These are phyloP conservation scores for Keiferia lycopersicella DNA, from an alignment of 2,888 invertebrate species.

Conservation along the genomic window DNA sequence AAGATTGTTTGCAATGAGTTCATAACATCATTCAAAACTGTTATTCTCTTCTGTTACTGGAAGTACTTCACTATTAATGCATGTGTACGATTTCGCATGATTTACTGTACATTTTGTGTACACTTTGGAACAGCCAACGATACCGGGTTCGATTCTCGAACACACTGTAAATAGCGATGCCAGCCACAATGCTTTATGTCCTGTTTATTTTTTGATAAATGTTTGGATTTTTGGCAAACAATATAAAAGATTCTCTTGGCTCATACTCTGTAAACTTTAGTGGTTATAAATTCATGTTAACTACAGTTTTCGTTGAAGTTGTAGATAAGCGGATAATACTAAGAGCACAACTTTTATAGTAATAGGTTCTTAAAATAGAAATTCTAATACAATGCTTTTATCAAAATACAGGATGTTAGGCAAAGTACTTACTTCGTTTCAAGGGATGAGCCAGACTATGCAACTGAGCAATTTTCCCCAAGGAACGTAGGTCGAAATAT, in stretches of 20 bases:
- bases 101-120: conserved; percentile 15
- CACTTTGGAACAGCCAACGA: neutral
- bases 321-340: too few species aligned
- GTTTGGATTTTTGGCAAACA: neutral
- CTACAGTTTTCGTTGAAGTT: too few species aligned
- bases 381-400: neutral
- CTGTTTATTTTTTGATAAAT: conserved; percentile 9
- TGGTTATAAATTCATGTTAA: neutral
- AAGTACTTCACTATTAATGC: neutral
- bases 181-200: neutral
- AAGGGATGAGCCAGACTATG: too few species aligned
- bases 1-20: too few species aligned
- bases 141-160: conserved; percentile 10
- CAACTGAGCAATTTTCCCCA: too few species aligned
- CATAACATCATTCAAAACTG: neutral
- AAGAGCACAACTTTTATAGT: too few species aligned
- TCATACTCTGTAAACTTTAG: neutral
- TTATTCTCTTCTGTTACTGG: neutral
- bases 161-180: conserved; percentile 6
- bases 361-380: too few species aligned
- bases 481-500: too few species aligned
- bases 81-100: conserved; percentile 21
- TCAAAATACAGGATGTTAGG: neutral
- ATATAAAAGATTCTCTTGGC: neutral
- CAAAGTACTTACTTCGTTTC: too few species aligned